Evolutionary conservation across 2,113 vertebrate species (phyloP).

Genomic region (Sardina pilchardus): DNA sequence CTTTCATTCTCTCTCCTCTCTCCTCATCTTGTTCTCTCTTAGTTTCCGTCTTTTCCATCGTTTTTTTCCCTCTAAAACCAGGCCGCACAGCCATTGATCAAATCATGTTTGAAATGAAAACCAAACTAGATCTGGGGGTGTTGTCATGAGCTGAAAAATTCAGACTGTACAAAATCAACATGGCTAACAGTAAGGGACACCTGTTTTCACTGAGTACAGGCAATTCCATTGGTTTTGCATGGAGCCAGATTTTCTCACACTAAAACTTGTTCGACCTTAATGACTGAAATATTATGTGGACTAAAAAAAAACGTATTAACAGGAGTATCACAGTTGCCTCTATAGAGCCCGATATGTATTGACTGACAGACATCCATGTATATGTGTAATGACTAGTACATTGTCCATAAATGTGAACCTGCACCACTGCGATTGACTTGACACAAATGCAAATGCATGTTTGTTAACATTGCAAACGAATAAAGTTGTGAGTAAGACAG

Average conservation of each 20-base stretch:
- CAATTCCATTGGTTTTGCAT: not conserved
- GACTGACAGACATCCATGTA: not conserved
- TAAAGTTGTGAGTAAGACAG: not conserved
- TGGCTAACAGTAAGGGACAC: not conserved
- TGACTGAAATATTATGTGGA: not conserved
- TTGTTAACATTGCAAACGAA: not conserved
- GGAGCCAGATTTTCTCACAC: not conserved
- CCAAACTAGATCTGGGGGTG: not conserved
- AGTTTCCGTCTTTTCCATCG: not conserved
- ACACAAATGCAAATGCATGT: not conserved
- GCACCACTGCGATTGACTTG: not conserved
- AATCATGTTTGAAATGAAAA: not conserved
- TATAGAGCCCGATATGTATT: conserved; percentile 11
- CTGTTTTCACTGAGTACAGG: not conserved
- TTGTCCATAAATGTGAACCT: not conserved
- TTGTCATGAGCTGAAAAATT: not conserved
- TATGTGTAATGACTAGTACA: not conserved
- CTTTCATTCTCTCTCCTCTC: conserved; percentile 8
- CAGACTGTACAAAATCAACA: not conserved
- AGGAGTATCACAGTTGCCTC: not conserved
- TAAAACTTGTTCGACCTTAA: not conserved
- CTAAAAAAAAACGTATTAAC: not conserved
- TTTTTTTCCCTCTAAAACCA: not conserved
- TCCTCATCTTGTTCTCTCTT: not conserved
- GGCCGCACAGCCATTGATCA: not conserved